Evolutionary conservation across 1,140 invertebrate species (phyloP), one percentile per base, ranked within the genome.

Genomic region (Helicorthomorpha holstii): DNA sequence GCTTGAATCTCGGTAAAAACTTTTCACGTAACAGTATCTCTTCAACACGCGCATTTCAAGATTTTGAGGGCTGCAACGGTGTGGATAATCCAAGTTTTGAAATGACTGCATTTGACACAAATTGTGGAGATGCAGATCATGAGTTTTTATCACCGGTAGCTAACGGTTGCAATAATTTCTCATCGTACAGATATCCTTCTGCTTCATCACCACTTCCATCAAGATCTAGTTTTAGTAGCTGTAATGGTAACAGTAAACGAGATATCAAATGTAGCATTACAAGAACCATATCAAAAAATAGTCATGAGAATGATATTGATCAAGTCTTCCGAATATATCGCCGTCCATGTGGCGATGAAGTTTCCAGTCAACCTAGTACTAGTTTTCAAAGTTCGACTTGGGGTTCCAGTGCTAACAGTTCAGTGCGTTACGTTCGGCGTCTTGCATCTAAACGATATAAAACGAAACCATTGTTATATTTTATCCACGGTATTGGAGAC

Each of bases 401-500:
- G 49, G 34, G 49, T 19, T 50, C 49, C 4, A 50, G 49, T 22
- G 14, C n/a, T 10, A 27, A 4, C 24, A 24, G 24, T 10, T 41
- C 49, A 22, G 4, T 50, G 7, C 16, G 49, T 7, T 38, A 19
- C 3, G 25, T 41, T 10, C 27, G 49, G 16, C 27, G 24, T 23
- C 24, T 50, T n/a, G 7, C 24, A 3, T 19, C 49, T 22, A 44
- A 34, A 10, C 19, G 48, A 16, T 24, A 50, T 23, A 24, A 25
- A 22, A 48, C 24, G 1, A 77, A 76, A 61, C 77, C 77, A 3
- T 62, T 72, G 24, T 66, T 83, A 51, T 76, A 82, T 50, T 79
- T 85, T 56, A 68, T 83, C 23, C 82, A 85, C 63, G 81, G 81
- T 4, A 79, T 83, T 54, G 81, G 80, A 4, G 77, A 77, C 10